A percentile compares a stretch with the other conserved stretches of the same genome.
Conservation (phyloP, 2,888 invertebrate species). For the Pycnomerus fuliginosus region DNA sequence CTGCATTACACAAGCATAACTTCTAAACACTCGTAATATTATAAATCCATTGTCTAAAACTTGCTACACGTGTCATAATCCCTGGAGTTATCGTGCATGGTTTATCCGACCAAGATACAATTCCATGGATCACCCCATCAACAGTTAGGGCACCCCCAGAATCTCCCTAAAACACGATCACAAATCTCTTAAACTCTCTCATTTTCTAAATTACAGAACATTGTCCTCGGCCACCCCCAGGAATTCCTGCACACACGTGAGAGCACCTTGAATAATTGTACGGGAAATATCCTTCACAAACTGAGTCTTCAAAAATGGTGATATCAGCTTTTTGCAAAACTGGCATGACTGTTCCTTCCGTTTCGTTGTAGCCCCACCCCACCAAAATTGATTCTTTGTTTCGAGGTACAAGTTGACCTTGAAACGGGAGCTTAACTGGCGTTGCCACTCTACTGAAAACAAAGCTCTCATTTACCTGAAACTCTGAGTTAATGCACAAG, state of each 20-base stretch:
- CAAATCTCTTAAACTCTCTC: no score
- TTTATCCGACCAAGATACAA: no score
- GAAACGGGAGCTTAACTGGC: constrained; percentile 1
- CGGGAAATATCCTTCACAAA: background rate
- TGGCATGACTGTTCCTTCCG: constrained; percentile 6
- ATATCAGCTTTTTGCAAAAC: constrained; percentile 3
- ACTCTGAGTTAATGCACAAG: background rate
- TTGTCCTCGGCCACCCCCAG: constrained; percentile 5
- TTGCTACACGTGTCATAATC: no score
- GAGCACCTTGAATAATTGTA: background rate
- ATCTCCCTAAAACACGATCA: no score
- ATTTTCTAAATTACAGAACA: constrained; percentile 2
- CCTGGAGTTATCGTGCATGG: no score
- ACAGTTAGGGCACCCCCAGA: no score
- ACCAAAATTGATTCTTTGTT: constrained; percentile 1
- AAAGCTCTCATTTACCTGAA: background rate
- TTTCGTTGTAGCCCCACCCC: constrained; percentile 3
- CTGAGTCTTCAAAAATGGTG: background rate
- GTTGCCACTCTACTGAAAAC: background rate
- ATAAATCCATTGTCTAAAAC: no score
- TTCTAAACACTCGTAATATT: no score
- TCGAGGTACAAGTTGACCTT: background rate
- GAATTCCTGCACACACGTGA: constrained; percentile 7
- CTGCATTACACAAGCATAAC: no score
- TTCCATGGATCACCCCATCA: no score